Percentiles rank a stretch among this genome's conserved stretches.
Evolutionary conservation across 2,113 vertebrate genomes (phyloP).

Genomic region (Forbesichthys papilliferus): DNA sequence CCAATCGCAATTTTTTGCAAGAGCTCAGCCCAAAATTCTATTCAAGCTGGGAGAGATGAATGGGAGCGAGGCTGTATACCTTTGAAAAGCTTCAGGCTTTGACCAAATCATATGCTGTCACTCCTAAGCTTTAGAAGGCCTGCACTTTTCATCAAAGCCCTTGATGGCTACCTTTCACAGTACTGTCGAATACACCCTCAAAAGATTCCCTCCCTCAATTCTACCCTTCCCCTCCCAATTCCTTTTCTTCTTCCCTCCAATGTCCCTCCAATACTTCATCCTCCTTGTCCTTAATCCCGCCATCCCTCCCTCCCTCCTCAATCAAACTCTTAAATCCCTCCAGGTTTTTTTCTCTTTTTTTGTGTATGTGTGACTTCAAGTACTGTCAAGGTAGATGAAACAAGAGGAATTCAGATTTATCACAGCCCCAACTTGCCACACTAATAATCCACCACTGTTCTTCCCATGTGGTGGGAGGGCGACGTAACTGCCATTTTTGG

Average conservation of each 20-base stretch:
- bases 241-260: conserved; percentile 69
- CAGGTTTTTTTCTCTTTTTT: conserved; percentile 36
- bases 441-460: conserved; percentile 58
- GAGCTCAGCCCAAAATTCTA: conserved; percentile 67
- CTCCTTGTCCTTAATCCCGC: conserved; percentile 27
- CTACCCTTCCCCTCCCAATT: conserved; percentile 64
- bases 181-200: conserved; percentile 70
- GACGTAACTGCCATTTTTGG: conserved; percentile 59
- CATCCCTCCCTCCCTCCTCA: conserved; percentile 48
- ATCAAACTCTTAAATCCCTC: conserved; percentile 73
- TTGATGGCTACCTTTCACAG: conserved; percentile 77
- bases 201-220: conserved; percentile 68
- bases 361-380: conserved; percentile 61
- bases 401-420: conserved; percentile 70
- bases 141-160: conserved; percentile 78
- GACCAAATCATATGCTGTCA: conserved; percentile 80
- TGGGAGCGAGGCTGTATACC: conserved; percentile 68
- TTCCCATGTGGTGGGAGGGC: conserved; percentile 62
- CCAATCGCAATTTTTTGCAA: conserved; percentile 56
- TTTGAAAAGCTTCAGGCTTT: conserved; percentile 75
- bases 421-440: conserved; percentile 63
- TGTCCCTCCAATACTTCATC: conserved; percentile 31
- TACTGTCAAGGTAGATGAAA: conserved; percentile 74
- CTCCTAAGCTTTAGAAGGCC: conserved; percentile 74
- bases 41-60: conserved; percentile 62